Base-by-base conservation (phyloP, 2,888 invertebrate species). In the Petrolisthes cinctipes region DNA sequence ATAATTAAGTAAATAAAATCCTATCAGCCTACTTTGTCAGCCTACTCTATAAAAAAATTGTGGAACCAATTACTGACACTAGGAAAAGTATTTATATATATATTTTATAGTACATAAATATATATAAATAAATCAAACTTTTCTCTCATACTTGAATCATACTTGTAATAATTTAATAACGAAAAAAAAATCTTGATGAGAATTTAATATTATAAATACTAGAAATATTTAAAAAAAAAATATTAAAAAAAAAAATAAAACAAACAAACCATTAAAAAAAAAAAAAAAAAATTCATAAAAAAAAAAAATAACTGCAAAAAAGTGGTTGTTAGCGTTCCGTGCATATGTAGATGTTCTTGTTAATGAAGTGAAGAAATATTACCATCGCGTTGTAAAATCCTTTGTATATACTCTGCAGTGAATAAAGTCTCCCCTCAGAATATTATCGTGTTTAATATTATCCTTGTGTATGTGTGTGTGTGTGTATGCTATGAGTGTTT, bases 321-420 rank as follows among this genome's bases (percentile, higher is more conserved):
- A 71, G 71, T 71, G 71, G 71, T 71, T 71, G 71, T 71, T 71
- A 71, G n/a, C 71, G 71, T 71, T 20, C 20, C 71, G 71, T 71
- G 71, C 20, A n/a, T 71, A 71, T n/a, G 71, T 71, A 71, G 71
- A 20, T 71, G 71, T 71, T 71, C 4, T 71, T 71, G 71, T 71
- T 71, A 71, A 71, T 71, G 20, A 61, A 14, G 17, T 61, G 17
- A 9, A 61, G 17, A 61, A 14, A 17, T 61, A 61, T 61, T 61
- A 61, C 17, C 17, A 17, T 61, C 61, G 37, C 37, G 2, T 1
- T 37, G 37, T 37, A 37, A 37, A 37, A 1, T 3, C 61, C 61
- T 61, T 17, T 61, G 61, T 61, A 61, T 17, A 61, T 61, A 61
- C 9, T 61, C 61, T 61, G 61, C 61, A 61, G 61, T 61, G 61